A percentile compares a stretch with the other conserved stretches of the same genome.
Evolutionary conservation across 2,888 invertebrate genomes (phyloP).

Genomic region (Coenonympha glycerion): DNA sequence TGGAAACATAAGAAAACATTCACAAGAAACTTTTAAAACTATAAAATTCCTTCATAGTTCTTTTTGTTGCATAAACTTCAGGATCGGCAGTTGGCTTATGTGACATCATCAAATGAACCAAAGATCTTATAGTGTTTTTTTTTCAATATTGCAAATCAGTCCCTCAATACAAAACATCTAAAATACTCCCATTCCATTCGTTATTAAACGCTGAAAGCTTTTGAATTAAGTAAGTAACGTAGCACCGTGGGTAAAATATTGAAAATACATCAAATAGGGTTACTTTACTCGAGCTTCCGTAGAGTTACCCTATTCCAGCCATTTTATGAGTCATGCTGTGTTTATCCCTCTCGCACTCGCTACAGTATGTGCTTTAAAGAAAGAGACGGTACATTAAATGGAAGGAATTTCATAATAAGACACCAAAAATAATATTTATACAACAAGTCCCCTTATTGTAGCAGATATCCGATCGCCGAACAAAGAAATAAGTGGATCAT

Average conservation of each 20-base stretch:
- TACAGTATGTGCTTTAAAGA: not conserved
- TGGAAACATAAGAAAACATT: no score
- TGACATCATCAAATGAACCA: no score
- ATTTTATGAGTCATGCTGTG: slow-evolving; percentile 21
- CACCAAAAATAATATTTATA: slow-evolving; percentile 20
- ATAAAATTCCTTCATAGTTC: no score
- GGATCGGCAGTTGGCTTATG: no score
- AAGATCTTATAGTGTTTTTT: no score
- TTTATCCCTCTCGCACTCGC: slow-evolving; percentile 9
- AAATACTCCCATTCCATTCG: no score
- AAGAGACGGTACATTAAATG: slow-evolving; percentile 4
- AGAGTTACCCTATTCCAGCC: slow-evolving; percentile 34
- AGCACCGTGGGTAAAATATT: slow-evolving; percentile 14
- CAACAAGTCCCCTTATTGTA: slow-evolving; percentile 22
- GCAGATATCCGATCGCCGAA: slow-evolving; percentile 15
- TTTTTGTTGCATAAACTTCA: no score
- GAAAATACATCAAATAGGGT: slow-evolving; percentile 40
- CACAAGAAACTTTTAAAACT: no score
- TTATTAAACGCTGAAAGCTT: slow-evolving; percentile 12
- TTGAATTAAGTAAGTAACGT: not conserved
- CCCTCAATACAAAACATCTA: no score
- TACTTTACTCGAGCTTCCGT: slow-evolving; percentile 38
- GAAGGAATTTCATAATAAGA: slow-evolving; percentile 8
- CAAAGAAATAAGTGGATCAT: not conserved
- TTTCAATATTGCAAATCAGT: no score